phyloP scores from a whole-genome alignment of 1,140 invertebrate genomes.

The Apis florea region DNA sequence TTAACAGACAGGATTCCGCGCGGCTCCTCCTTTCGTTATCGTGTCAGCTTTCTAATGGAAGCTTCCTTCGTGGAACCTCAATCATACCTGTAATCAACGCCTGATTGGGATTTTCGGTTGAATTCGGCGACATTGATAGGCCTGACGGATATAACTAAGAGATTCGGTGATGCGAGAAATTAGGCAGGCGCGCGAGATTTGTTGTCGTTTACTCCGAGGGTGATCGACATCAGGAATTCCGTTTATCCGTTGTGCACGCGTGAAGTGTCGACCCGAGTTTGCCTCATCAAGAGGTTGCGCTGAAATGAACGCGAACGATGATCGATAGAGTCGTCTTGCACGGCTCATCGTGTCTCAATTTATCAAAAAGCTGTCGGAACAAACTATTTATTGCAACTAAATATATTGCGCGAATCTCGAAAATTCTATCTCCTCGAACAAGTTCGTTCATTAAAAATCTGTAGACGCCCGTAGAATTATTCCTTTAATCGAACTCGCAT shows the following conservation, averaged over 20 bases:
- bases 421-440: background rate
- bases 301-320: background rate
- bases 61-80: conserved; percentile 20
- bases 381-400: conserved; percentile 9
- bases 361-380: background rate
- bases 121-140: conserved; percentile 31
- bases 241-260: background rate
- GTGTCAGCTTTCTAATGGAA: background rate
- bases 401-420: conserved; percentile 20
- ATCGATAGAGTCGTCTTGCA: background rate
- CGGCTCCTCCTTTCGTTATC: conserved; percentile 18
- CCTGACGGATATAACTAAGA: background rate
- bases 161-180: background rate
- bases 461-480: conserved; percentile 18
- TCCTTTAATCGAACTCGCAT: conserved; percentile 46
- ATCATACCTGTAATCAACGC: background rate
- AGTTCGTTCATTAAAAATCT: conserved; percentile 45
- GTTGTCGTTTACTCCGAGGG: background rate
- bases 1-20: conserved; percentile 18
- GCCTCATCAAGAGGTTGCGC: background rate
- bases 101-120: conserved; percentile 56
- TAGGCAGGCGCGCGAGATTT: background rate
- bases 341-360: background rate
- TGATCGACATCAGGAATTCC: conserved; percentile 1
- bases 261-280: background rate